Evolutionary conservation across 2,888 invertebrate genomes (phyloP).

Genomic region (Diabrotica balteata): DNA sequence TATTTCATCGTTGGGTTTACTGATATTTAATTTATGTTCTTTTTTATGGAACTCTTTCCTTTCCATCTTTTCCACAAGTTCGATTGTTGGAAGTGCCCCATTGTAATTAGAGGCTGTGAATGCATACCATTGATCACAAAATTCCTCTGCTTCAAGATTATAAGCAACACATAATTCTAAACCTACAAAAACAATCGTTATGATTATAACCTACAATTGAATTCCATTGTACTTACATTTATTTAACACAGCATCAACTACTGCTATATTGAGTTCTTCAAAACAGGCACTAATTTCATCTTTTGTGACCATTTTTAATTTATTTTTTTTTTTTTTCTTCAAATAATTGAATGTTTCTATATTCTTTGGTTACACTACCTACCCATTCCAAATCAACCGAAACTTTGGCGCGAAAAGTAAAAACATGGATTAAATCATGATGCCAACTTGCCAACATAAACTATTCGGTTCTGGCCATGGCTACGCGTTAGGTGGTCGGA

Average conservation of each 20-base stretch:
- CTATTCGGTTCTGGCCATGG: too few relatives aligned
- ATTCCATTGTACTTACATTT: constrained; percentile 63
- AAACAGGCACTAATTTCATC: constrained; percentile 47
- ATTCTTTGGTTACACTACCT: too few relatives aligned
- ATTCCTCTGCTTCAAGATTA: constrained; percentile 70
- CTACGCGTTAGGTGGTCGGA: too few relatives aligned
- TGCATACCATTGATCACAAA: constrained; percentile 82
- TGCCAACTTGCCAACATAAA: too few relatives aligned
- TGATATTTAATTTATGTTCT: constrained; percentile 48
- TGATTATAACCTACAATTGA: constrained; percentile 8
- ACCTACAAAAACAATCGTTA: constrained; percentile 54
- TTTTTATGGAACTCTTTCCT: constrained; percentile 69
- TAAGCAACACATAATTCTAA: constrained; percentile 71
- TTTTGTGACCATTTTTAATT: constrained; percentile 38
- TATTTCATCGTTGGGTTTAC: constrained; percentile 22
- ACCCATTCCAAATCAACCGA: neutral
- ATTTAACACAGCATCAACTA: constrained; percentile 63
- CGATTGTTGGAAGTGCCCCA: constrained; percentile 68
- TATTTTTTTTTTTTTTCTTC: neutral
- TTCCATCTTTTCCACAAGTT: constrained; percentile 68
- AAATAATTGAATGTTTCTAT: too few relatives aligned
- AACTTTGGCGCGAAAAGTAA: constrained; percentile 29
- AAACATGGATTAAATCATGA: too few relatives aligned
- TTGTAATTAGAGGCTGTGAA: constrained; percentile 72
- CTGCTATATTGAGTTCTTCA: constrained; percentile 49